Conservation (phyloP, 2,888 invertebrate genomes). For the Cheilosia soror region DNA sequence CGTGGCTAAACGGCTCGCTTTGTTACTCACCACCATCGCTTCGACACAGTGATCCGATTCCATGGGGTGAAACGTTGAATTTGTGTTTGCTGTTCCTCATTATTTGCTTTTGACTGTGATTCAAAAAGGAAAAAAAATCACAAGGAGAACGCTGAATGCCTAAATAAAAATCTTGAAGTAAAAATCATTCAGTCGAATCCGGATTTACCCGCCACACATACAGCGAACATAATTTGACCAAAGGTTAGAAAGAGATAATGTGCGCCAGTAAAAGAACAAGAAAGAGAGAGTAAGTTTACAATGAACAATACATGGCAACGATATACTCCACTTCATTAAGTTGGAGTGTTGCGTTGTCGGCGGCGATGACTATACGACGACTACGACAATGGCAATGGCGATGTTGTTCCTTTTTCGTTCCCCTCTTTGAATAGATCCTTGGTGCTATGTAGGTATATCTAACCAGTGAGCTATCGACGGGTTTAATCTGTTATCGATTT, state of each 20-base stretch:
- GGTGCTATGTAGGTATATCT: conserved; percentile 39
- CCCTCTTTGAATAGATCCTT: conserved; percentile 38
- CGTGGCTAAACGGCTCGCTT: conserved; percentile 54
- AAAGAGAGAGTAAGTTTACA: conserved; percentile 25
- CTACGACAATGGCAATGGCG: conserved; percentile 53
- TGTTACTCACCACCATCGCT: conserved; percentile 49
- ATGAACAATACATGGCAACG: conserved; percentile 70
- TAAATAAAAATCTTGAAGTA: conserved; percentile 71
- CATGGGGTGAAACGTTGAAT: conserved; percentile 55
- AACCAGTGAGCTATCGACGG: conserved; percentile 80
- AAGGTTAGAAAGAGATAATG: conserved; percentile 34
- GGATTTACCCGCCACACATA: conserved; percentile 56
- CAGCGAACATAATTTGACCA: conserved; percentile 68
- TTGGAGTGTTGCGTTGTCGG: conserved; percentile 64
- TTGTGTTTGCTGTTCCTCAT: conserved; percentile 50
- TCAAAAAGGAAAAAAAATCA: conserved; percentile 18
- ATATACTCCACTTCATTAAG: conserved; percentile 75
- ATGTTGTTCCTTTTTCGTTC: conserved; percentile 45
- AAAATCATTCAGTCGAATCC: conserved; percentile 71
- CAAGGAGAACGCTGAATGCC: conserved; percentile 55
- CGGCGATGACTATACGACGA: conserved; percentile 3
- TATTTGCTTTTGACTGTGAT: conserved; percentile 48
- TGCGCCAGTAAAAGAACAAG: not conserved
- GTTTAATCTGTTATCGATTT: conserved; percentile 83
- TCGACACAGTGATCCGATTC: conserved; percentile 43